Percentiles rank a stretch among this genome's conserved stretches.
phyloP scores from a whole-genome alignment of 53 echinoderm and acorn worm genomes.

The Echinometra lucunter region DNA sequence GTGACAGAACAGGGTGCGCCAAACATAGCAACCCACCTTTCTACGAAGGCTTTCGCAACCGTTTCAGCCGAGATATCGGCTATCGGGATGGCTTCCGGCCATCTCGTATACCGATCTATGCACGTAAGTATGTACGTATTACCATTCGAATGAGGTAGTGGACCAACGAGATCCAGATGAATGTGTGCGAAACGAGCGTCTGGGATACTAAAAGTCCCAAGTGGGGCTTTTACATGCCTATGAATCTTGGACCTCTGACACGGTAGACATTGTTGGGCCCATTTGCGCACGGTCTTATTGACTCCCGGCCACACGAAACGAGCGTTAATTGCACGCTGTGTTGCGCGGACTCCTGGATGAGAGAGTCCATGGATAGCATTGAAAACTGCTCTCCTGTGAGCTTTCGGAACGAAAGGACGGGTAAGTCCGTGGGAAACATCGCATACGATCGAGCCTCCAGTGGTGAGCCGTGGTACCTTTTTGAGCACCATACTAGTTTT shows the following conservation, averaged over 20 bases:
- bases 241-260: no score
- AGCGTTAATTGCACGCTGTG: slow-evolving; percentile 62
- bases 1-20: slow-evolving; percentile 70
- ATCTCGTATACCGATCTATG: no score
- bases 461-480: slow-evolving; percentile 55
- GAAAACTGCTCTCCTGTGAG: slow-evolving; percentile 60
- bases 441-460: no score
- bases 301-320: slow-evolving; percentile 77
- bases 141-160: no score
- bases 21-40: slow-evolving; percentile 71
- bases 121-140: no score
- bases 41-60: slow-evolving; percentile 71
- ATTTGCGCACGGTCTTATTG: slow-evolving; percentile 70
- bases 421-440: no score
- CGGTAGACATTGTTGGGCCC: slow-evolving; percentile 65
- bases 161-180: no score
- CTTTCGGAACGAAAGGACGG: slow-evolving; percentile 64
- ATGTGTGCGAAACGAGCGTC: slow-evolving; percentile 75
- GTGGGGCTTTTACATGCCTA: slow-evolving; percentile 72
- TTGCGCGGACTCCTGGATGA: slow-evolving; percentile 76
- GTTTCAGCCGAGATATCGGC: slow-evolving; percentile 77
- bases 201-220: slow-evolving; percentile 61
- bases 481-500: no score
- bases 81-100: slow-evolving; percentile 77
- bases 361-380: slow-evolving; percentile 77